Evolutionary conservation across 2,888 invertebrate species (phyloP).

Genomic region (Girardia tigrina): DNA sequence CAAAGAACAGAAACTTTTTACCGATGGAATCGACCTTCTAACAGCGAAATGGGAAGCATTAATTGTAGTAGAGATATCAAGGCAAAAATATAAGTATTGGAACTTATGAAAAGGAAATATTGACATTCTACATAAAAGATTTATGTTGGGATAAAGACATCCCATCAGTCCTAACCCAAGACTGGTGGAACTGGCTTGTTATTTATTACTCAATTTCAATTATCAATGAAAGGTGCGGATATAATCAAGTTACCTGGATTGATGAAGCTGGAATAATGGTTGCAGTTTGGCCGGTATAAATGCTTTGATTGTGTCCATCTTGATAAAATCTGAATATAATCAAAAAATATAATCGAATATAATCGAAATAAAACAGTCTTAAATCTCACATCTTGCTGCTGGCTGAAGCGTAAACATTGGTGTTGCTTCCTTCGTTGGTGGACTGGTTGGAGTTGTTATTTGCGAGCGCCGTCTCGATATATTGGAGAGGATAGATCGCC

Average conservation of each 20-base stretch:
- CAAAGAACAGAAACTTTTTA: no score
- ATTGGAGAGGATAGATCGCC: conserved; percentile 35
- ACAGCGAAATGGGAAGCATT: no score
- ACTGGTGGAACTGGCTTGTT: no score
- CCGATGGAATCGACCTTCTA: no score
- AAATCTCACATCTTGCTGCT: conserved; percentile 28
- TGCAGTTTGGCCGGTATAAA: background rate
- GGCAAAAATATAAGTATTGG: no score
- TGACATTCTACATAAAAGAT: no score
- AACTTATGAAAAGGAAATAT: no score
- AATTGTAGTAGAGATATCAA: no score
- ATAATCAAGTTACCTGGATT: background rate
- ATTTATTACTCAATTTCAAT: no score
- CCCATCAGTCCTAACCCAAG: no score
- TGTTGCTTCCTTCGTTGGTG: background rate
- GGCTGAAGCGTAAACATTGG: background rate
- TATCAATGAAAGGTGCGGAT: no score
- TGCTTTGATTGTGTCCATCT: background rate
- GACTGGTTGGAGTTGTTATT: background rate
- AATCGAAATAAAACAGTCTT: background rate
- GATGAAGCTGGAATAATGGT: background rate
- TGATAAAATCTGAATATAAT: conserved; percentile 1
- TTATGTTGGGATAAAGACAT: no score
- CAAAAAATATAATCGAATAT: background rate
- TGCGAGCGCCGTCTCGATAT: conserved; percentile 27